Evolutionary conservation across 2,113 vertebrate genomes (phyloP).

Genomic region (Zosterops borbonicus): DNA sequence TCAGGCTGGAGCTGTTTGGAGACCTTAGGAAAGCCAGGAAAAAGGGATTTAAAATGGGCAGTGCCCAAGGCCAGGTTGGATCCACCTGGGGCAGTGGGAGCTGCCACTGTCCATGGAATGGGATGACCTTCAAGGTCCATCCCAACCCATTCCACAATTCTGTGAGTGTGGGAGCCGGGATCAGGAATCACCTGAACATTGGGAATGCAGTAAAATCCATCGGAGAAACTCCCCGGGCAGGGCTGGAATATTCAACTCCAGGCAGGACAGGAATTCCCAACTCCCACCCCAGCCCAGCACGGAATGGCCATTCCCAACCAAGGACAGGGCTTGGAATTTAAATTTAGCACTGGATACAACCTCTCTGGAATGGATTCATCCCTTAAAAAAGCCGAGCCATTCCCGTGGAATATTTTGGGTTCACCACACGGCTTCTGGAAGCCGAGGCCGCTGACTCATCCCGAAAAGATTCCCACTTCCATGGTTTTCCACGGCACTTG

Average conservation of each 20-base stretch:
- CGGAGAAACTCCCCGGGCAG: fast-evolving
- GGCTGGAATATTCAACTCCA: not conserved
- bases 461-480: not conserved
- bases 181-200: not conserved
- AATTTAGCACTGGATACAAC: not conserved
- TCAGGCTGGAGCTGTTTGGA: too few relatives aligned
- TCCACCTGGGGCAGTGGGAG: not conserved
- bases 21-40: too few relatives aligned
- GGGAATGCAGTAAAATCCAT: not conserved
- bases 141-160: not conserved
- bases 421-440: not conserved
- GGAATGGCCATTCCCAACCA: not conserved
- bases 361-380: fast-evolving
- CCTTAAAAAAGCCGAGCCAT: fast-evolving
- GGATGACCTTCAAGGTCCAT: fast-evolving
- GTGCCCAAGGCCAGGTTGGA: not conserved
- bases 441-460: not conserved
- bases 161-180: fast-evolving
- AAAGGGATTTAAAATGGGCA: too few relatives aligned
- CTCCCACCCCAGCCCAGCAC: not conserved
- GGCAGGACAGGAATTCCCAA: not conserved
- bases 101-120: too few relatives aligned
- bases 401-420: not conserved
- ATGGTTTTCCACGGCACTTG: fast-evolving
- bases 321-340: fast-evolving